phyloP scores from a whole-genome alignment of 35 echinoderm and acorn worm genomes.

The Eucidaris tribuloides region DNA sequence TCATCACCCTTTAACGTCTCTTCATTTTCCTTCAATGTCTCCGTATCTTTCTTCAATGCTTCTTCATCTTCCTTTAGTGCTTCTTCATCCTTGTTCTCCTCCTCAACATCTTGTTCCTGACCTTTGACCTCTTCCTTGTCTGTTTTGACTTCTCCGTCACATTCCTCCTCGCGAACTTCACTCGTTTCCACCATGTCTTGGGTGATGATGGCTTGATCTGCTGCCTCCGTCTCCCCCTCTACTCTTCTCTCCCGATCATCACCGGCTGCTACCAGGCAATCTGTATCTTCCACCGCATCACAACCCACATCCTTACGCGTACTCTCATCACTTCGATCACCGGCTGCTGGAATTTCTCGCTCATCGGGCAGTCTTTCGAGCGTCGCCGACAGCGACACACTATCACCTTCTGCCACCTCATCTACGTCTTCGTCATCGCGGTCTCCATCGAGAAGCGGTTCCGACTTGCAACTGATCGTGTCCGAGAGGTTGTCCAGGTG shows the following conservation, averaged over 20 bases:
- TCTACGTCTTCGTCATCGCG: slow-evolving; percentile 1
- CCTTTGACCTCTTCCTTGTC: not conserved
- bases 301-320: not conserved
- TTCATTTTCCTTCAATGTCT: no score
- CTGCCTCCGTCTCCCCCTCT: no score
- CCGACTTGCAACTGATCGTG: slow-evolving; percentile 45
- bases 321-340: not conserved
- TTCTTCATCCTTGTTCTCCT: not conserved
- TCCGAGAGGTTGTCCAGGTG: slow-evolving; percentile 81
- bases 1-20: not conserved
- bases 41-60: not conserved
- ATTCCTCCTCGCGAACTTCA: not conserved
- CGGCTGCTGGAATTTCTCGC: not conserved
- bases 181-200: no score
- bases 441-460: not conserved
- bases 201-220: no score
- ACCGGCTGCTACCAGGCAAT: not conserved
- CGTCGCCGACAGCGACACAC: not conserved
- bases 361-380: not conserved
- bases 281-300: not conserved
- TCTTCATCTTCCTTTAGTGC: not conserved
- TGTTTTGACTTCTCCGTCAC: not conserved
- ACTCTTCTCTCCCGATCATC: not conserved
- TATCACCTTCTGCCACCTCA: not conserved
- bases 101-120: not conserved